A percentile compares a stretch with the other conserved stretches of the same genome.
Evolutionary conservation across 2,113 vertebrate genomes (phyloP).

Genomic region (Phylloscopus trochilus): DNA sequence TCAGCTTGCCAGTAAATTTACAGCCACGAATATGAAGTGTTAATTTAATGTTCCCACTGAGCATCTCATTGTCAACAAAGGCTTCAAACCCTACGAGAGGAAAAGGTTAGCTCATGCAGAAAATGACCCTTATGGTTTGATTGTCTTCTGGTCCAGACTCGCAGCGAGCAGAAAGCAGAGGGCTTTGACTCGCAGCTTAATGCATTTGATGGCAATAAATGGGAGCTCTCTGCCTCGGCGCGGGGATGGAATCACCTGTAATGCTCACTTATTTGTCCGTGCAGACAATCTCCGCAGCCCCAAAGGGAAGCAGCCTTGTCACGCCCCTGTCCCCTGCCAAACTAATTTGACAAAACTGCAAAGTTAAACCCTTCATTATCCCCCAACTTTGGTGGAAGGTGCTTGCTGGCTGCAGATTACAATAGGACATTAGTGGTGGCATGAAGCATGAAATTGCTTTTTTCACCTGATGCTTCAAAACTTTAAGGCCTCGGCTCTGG

Average conservation of each 20-base stretch:
- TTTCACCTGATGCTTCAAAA: slow-evolving; percentile 72
- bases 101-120: slow-evolving; percentile 87
- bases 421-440: slow-evolving; percentile 70
- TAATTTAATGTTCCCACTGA: slow-evolving; percentile 88
- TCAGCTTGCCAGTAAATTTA: slow-evolving; percentile 81
- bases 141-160: slow-evolving; percentile 81
- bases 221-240: slow-evolving; percentile 69
- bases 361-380: slow-evolving; percentile 76
- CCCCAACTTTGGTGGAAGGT: slow-evolving; percentile 76
- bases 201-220: slow-evolving; percentile 76
- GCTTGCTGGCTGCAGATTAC: slow-evolving; percentile 75
- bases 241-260: slow-evolving; percentile 52
- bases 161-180: slow-evolving; percentile 76
- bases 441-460: slow-evolving; percentile 85
- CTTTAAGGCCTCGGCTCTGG: slow-evolving; percentile 48
- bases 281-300: not conserved
- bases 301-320: slow-evolving; percentile 40
- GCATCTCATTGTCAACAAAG: slow-evolving; percentile 80
- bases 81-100: slow-evolving; percentile 76
- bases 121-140: slow-evolving; percentile 90
- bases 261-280: slow-evolving; percentile 61
- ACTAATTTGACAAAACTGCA: slow-evolving; percentile 76
- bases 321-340: slow-evolving; percentile 22
- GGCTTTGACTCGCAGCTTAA: slow-evolving; percentile 66
- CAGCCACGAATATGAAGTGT: slow-evolving; percentile 81